A percentile compares a stretch with the other conserved stretches of the same genome.
These are phyloP conservation scores for Drosophila buzzatii DNA, from an alignment of 2,888 invertebrate species.

Conservation along the genomic window DNA sequence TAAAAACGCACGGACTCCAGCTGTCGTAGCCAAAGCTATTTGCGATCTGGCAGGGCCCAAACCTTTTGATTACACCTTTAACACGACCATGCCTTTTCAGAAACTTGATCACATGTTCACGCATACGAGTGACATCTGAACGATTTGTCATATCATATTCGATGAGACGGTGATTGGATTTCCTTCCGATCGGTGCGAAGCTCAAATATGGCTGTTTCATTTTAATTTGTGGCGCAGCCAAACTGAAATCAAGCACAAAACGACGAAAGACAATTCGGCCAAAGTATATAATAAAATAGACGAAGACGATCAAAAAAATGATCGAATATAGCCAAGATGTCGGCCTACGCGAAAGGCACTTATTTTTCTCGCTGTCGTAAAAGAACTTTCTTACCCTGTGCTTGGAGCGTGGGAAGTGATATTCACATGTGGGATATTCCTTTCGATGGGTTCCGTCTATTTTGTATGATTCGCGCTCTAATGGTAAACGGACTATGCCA, in stretches of 20 bases:
- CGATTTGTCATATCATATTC: conserved; percentile 27
- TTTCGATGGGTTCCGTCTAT: conserved; percentile 15
- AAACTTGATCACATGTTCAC: neutral
- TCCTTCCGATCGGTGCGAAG: conserved; percentile 28
- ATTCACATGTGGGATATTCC: conserved; percentile 43
- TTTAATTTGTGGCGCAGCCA: conserved; percentile 1
- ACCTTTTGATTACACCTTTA: conserved; percentile 4
- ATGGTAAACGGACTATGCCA: conserved; percentile 9
- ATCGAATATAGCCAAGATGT: conserved; percentile 25
- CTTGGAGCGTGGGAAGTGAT: conserved; percentile 52
- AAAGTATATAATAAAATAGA: conserved; percentile 1
- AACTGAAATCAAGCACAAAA: conserved; percentile 13
- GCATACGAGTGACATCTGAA: neutral
- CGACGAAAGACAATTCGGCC: conserved; percentile 22
- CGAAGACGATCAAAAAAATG: neutral
- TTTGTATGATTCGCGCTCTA: neutral
- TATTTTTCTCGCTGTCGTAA: conserved; percentile 7
- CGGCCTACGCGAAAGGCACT: neutral
- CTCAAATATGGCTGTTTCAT: conserved; percentile 44
- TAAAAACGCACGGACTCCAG: conserved; percentile 55
- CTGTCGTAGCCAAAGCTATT: conserved; percentile 46
- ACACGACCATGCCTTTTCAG: conserved; percentile 26
- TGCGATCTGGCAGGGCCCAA: conserved; percentile 43
- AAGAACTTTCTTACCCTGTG: conserved; percentile 10
- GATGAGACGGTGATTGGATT: neutral